Base-by-base conservation (phyloP, 2,888 invertebrate genomes). In the Nemotelus nigrinus region DNA sequence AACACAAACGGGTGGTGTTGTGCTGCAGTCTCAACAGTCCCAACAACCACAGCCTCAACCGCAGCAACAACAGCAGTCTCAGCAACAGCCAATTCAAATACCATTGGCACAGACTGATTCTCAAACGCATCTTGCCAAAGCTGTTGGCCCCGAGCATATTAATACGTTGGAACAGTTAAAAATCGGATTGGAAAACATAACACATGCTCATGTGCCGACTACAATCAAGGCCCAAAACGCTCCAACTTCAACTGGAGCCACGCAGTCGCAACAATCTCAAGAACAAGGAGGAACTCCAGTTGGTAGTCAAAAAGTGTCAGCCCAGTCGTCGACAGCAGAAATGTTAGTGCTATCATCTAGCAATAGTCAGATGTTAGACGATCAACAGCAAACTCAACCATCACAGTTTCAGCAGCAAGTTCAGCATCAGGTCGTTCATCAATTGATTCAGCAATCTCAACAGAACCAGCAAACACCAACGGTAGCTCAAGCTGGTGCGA, bases 101-200 rank as follows among this genome's bases (percentile, higher is more conserved):
- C 5, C 48, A n/a, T 48, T 5, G 48, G 48, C 67, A n/a, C 6
- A n/a, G 2, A 48, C 67, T 7, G 80, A 80, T 60, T 71, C 0
- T 77, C 70, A 53, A 75, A 76, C 6, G 6, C 64, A 53, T 5
- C 70, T 68, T 65, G 79, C 50, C 39, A 81, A 78, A 81, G 81
- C 60, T 76, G 80, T 81, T 25, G 88, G 88, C 1, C 88, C 88
- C 0, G 88, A 88, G 81, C 85, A 87, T 80, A 89, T 89, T 65
- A 89, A 89, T 78, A 90, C 90, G 0, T 83, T 90, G 57, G 90
- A 90, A 80, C 90, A 90, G 80, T 83, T 90, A 2, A 90, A 90
- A 83, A 90, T 90, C 77, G 90, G 89, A 77, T 83, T 90, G 55
- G 90, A 90, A 80, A 90, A 90, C 80, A 87, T 90, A 77, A 90